A percentile compares a stretch with the other conserved stretches of the same genome.
Evolutionary conservation across 2,113 vertebrate species (phyloP).

Genomic region (Mormyrus iriodes): DNA sequence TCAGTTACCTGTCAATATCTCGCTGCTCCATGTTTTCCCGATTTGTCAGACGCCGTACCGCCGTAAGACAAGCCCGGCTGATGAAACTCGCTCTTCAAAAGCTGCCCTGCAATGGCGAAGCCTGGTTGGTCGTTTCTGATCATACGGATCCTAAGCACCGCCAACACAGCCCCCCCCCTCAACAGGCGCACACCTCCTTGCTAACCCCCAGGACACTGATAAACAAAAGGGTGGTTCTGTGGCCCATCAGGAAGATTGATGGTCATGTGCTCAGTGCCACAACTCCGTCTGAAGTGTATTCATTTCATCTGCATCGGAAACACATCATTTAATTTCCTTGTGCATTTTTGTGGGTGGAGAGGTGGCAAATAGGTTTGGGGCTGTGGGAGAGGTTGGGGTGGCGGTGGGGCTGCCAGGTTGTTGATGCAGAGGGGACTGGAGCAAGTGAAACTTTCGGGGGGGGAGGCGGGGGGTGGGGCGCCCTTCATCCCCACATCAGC

Average conservation of each 20-base stretch:
- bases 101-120: background rate
- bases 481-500: background rate
- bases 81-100: background rate
- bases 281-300: background rate
- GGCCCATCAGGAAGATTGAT: slow-evolving; percentile 19
- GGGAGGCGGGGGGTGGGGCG: background rate
- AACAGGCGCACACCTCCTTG: background rate
- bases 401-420: background rate
- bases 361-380: background rate
- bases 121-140: background rate
- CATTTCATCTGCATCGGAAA: slow-evolving; percentile 18
- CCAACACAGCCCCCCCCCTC: background rate
- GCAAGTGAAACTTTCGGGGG: background rate
- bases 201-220: background rate
- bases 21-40: background rate
- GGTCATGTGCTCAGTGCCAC: background rate
- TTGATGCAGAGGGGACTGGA: background rate
- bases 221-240: background rate
- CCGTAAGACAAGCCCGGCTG: background rate
- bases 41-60: background rate
- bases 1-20: background rate
- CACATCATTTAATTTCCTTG: slow-evolving; percentile 12
- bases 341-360: background rate
- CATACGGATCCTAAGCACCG: background rate
- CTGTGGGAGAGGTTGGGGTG: background rate